A percentile compares a stretch with the other conserved stretches of the same genome.
These are phyloP conservation scores for Loris lydekkerianus DNA, from an alignment of 2,797 vertebrate genomes.

Conservation along the genomic window DNA sequence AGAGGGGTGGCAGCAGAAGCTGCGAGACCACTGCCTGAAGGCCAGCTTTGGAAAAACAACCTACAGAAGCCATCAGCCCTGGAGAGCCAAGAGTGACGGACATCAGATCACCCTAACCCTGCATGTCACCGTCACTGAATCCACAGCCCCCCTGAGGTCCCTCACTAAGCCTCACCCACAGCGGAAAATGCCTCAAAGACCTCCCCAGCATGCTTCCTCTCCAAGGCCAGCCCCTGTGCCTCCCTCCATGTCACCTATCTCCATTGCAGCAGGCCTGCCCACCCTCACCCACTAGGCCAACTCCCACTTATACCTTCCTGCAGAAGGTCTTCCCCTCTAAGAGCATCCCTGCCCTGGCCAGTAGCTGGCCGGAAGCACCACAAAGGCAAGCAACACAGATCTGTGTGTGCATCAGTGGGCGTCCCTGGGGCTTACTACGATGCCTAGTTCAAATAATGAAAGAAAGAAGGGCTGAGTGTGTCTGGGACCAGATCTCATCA, in stretches of 20 bases:
- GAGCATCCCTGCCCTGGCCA: neutral
- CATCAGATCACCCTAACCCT: neutral
- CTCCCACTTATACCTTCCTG: neutral
- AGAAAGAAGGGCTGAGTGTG: neutral
- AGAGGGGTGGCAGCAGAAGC: neutral
- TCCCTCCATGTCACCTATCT: neutral
- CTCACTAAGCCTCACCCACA: neutral
- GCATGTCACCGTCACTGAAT: neutral
- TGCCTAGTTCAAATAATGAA: neutral
- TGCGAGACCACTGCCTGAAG: neutral
- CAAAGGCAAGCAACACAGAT: neutral
- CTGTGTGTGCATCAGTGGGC: fast-evolving
- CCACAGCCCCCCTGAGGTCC: fast-evolving
- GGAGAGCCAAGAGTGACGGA: neutral
- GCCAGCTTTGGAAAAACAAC: neutral
- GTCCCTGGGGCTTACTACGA: neutral
- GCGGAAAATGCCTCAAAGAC: neutral
- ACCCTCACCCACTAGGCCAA: too few relatives aligned
- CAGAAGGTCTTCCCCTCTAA: neutral
- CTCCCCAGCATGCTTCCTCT: neutral
- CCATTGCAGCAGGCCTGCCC: neutral
- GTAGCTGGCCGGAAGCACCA: neutral
- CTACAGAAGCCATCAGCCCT: neutral
- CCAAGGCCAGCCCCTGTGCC: neutral
- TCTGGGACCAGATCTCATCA: neutral